Conservation (phyloP, 1,140 invertebrate genomes). For the Zaprionus lachaisei region DNA sequence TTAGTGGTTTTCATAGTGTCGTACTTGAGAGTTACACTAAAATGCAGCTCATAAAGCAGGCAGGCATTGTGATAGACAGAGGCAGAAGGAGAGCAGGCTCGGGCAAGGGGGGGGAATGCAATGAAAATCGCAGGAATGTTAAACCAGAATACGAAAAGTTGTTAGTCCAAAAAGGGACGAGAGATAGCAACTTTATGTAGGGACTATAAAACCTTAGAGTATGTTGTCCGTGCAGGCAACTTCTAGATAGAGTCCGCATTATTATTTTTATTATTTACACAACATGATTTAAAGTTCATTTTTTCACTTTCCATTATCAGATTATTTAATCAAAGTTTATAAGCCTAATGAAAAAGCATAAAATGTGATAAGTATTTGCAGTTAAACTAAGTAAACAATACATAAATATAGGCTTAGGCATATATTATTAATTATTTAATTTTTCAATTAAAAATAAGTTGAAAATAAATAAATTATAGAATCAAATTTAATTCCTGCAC, state of each 20-base stretch:
- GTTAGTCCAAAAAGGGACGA: neutral
- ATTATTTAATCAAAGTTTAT: neutral
- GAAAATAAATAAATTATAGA: neutral
- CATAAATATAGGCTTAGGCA: neutral
- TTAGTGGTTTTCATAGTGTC: conserved; percentile 23
- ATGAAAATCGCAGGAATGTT: conserved; percentile 4
- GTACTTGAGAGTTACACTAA: conserved; percentile 30
- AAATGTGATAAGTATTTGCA: neutral
- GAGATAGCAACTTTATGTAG: neutral
- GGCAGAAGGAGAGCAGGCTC: too few species aligned
- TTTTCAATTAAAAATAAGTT: neutral
- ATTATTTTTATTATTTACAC: too few species aligned
- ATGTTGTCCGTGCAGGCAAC: neutral
- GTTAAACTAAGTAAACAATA: neutral
- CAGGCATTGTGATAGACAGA: neutral
- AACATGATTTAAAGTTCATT: too few species aligned
- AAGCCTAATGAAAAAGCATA: neutral
- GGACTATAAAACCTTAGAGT: neutral
- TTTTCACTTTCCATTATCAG: neutral
- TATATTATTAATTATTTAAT: neutral
- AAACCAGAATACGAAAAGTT: neutral
- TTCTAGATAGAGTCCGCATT: neutral
- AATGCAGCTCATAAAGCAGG: conserved; percentile 40
- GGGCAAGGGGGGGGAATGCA: neutral
- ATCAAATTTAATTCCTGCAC: neutral